A percentile compares a stretch with the other conserved stretches of the same genome.
These are phyloP conservation scores for Poecilobothrus nobilitatus DNA, from an alignment of 2,888 invertebrate genomes.

Conservation along the genomic window DNA sequence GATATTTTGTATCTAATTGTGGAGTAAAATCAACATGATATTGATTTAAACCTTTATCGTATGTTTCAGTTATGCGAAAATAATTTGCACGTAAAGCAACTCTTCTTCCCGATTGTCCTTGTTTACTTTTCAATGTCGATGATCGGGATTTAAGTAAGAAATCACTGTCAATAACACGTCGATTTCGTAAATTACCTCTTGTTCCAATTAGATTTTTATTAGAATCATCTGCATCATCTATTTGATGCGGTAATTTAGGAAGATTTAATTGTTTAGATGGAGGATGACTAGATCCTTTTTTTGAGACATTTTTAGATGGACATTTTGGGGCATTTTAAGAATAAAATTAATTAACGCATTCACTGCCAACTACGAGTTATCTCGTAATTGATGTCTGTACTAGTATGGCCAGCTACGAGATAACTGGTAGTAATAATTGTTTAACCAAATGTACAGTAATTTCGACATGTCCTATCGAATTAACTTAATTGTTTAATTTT, in stretches of 20 bases:
- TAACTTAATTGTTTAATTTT: no score
- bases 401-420: no score
- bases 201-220: background rate
- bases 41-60: slow-evolving; percentile 60
- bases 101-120: slow-evolving; percentile 47
- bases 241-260: background rate
- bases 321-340: no score
- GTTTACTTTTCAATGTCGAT: slow-evolving; percentile 27
- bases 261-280: background rate
- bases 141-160: slow-evolving; percentile 27
- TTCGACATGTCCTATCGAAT: no score
- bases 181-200: slow-evolving; percentile 19
- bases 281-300: background rate
- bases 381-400: no score
- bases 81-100: slow-evolving; percentile 58
- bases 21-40: slow-evolving; percentile 69
- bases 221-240: background rate
- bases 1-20: slow-evolving; percentile 57
- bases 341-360: no score
- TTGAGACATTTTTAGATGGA: background rate
- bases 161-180: slow-evolving; percentile 15
- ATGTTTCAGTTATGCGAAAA: slow-evolving; percentile 54
- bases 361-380: no score
- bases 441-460: no score
- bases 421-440: no score